Conservation (phyloP, 2,797 vertebrate genomes). For the Bradypodion pumilum region DNA sequence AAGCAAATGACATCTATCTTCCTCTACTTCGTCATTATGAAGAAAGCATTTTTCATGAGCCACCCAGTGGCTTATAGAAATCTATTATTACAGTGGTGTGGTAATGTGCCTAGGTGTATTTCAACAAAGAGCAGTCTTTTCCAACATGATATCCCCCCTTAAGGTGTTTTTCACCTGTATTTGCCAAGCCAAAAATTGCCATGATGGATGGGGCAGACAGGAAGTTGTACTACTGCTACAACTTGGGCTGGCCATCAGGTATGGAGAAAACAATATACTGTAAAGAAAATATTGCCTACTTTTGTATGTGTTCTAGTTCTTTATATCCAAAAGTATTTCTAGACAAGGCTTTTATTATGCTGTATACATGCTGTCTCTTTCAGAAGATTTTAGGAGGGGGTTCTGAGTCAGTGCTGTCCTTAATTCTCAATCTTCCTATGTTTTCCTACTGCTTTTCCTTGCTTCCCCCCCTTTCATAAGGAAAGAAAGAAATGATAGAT, state of each 20-base stretch:
- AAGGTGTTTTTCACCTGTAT: not conserved
- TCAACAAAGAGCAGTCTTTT: not conserved
- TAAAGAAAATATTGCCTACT: not conserved
- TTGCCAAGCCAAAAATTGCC: not conserved
- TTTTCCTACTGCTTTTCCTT: not conserved
- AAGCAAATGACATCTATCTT: not conserved
- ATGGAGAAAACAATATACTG: not conserved
- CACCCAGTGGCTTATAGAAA: not conserved
- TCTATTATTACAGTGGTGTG: not conserved
- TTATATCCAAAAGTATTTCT: not conserved
- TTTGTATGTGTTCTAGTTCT: not conserved
- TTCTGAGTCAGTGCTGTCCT: not conserved
- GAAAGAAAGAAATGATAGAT: not conserved
- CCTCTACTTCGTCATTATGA: not conserved
- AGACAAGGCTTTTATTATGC: not conserved
- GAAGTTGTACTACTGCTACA: not conserved
- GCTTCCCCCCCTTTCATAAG: not conserved
- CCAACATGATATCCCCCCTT: not conserved
- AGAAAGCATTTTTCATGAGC: not conserved
- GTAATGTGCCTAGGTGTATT: too few species aligned
- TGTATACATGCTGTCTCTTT: not conserved
- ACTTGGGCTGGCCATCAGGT: not conserved
- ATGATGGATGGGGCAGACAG: not conserved
- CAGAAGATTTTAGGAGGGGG: not conserved
- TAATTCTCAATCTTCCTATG: not conserved